phyloP scores from a whole-genome alignment of 2,888 invertebrate genomes.

The Willowsia nigromaculata region DNA sequence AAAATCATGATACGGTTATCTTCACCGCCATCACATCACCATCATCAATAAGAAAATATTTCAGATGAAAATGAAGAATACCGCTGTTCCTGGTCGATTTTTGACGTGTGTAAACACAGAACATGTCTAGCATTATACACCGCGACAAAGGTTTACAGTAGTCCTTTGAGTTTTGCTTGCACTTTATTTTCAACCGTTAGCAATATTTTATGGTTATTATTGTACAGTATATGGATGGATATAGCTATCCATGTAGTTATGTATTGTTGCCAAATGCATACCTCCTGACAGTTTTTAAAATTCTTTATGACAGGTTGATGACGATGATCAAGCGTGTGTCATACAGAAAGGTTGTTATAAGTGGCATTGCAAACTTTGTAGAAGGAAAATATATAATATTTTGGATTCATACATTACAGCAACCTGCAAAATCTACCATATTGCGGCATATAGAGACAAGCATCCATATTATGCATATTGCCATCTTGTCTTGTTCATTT shows the following conservation, averaged over 20 bases:
- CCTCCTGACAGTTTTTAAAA: slow-evolving; percentile 43
- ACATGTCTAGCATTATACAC: too few relatives aligned
- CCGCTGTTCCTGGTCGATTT: background rate
- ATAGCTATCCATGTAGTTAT: too few relatives aligned
- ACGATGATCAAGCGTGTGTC: slow-evolving; percentile 47
- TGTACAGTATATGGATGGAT: too few relatives aligned
- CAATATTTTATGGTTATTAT: too few relatives aligned
- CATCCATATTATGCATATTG: slow-evolving; percentile 29
- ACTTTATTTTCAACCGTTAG: too few relatives aligned
- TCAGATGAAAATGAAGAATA: background rate
- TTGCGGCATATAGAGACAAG: background rate
- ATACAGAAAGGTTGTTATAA: background rate
- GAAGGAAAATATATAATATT: background rate
- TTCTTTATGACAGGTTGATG: slow-evolving; percentile 42
- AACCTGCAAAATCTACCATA: background rate
- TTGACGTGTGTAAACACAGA: too few relatives aligned
- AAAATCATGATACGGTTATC: slow-evolving; percentile 32
- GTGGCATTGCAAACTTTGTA: background rate
- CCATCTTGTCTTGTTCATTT: slow-evolving; percentile 3
- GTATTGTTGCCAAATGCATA: background rate
- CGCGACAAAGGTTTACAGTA: background rate
- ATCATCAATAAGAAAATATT: slow-evolving; percentile 7
- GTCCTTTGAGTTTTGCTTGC: background rate
- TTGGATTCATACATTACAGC: background rate
- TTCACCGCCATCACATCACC: background rate